Conservation (phyloP, 2,888 invertebrate genomes). For the Stramonita haemastoma region DNA sequence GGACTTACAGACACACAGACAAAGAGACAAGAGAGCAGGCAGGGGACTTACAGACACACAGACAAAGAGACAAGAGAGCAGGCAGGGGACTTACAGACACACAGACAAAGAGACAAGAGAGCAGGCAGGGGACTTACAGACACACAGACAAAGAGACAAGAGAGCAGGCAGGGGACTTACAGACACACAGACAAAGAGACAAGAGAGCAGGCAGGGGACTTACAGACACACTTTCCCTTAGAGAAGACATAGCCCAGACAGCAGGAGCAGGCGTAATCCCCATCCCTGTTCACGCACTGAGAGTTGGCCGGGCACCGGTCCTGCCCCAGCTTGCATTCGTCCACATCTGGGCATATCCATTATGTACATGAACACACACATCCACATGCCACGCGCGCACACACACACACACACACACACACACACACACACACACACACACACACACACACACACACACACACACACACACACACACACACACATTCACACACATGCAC, state of each 20-base stretch:
- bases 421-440: no score
- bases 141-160: neutral
- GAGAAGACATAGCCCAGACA: conserved; percentile 57
- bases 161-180: neutral
- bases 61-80: no score
- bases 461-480: no score
- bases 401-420: no score
- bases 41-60: no score
- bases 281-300: conserved; percentile 63
- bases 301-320: conserved; percentile 58
- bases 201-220: neutral
- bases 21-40: no score
- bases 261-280: conserved; percentile 63
- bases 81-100: neutral
- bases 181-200: neutral
- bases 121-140: no score
- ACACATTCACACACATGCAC: no score
- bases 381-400: neutral
- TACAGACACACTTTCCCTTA: conserved; percentile 47
- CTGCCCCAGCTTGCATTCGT: conserved; percentile 59
- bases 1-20: no score
- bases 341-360: conserved; percentile 54
- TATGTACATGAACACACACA: neutral
- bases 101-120: no score
- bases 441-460: no score